Conservation (phyloP, 2,113 vertebrate genomes). For the Dolichallabes microphthalmus region DNA sequence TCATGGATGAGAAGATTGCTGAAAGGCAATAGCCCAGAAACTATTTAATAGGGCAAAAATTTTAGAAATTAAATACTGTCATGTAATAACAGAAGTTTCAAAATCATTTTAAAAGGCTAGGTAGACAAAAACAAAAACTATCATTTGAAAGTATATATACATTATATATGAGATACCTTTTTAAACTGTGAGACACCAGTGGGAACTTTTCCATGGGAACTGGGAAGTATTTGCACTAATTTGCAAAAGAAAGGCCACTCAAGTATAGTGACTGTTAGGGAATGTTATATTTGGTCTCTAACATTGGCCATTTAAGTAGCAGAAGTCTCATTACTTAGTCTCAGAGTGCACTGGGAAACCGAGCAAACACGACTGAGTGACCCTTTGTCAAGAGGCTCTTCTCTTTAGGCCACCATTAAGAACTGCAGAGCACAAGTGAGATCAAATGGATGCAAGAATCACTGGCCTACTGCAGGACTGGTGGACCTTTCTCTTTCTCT, state of each 20-base stretch:
- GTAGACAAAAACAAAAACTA: background rate
- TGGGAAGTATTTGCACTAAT: conserved; percentile 78
- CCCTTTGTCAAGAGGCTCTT: conserved; percentile 80
- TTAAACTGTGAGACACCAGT: conserved; percentile 21
- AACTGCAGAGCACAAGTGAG: conserved; percentile 71
- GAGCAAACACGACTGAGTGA: conserved; percentile 86
- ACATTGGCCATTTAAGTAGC: conserved; percentile 88
- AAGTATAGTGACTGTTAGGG: conserved; percentile 86
- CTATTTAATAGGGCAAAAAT: background rate
- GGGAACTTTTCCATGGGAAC: conserved; percentile 73
- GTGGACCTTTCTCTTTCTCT: conserved; percentile 50
- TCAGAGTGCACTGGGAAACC: conserved; percentile 80
- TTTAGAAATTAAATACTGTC: background rate
- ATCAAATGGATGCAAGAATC: conserved; percentile 71
- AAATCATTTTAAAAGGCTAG: background rate
- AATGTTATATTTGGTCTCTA: conserved; percentile 83
- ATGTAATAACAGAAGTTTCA: background rate
- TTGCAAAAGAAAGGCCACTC: conserved; percentile 79
- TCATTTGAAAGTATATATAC: no score
- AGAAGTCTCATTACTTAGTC: conserved; percentile 91
- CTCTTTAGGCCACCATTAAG: conserved; percentile 87
- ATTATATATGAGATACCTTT: background rate
- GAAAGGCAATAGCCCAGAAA: background rate
- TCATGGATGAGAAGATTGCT: background rate
- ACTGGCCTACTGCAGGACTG: conserved; percentile 52